Evolutionary conservation across 2,113 vertebrate genomes (phyloP).

Genomic region (Trichomycterus rosablanca): DNA sequence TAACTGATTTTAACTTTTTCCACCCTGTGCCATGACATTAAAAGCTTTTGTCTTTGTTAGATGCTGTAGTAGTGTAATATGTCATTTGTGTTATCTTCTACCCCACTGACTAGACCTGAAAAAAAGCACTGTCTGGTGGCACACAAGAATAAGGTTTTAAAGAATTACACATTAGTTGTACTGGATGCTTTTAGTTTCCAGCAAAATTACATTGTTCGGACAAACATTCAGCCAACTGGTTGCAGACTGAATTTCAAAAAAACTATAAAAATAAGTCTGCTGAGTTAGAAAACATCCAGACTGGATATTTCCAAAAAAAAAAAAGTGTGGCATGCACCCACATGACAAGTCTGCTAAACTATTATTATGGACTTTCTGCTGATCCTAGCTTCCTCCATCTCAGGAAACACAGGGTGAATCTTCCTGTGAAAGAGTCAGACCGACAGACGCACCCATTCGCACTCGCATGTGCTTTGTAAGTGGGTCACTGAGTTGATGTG

Average conservation of each 20-base stretch:
- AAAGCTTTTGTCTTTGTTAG: too few species aligned
- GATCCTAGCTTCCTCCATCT: slow-evolving; percentile 64
- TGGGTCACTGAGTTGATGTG: slow-evolving; percentile 55
- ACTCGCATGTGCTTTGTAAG: slow-evolving; percentile 13
- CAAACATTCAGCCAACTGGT: not conserved
- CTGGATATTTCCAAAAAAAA: slow-evolving; percentile 17
- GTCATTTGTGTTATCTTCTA: too few species aligned
- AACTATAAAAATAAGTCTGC: not conserved
- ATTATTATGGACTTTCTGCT: slow-evolving; percentile 63
- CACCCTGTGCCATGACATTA: too few species aligned
- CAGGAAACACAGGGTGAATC: slow-evolving; percentile 64
- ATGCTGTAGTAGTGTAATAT: too few species aligned
- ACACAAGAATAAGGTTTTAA: not conserved
- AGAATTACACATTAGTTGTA: not conserved
- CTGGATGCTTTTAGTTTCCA: slow-evolving; percentile 15
- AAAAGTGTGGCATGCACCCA: slow-evolving; percentile 31
- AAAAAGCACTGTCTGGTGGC: not conserved
- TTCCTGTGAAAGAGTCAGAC: slow-evolving; percentile 57
- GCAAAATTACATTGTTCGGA: slow-evolving; percentile 21
- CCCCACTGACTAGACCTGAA: too few species aligned
- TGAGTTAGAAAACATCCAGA: not conserved
- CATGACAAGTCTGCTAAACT: slow-evolving; percentile 50
- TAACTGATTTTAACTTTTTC: too few species aligned
- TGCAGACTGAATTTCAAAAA: not conserved
- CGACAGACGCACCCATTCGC: slow-evolving; percentile 10